Evolutionary conservation across 2,888 invertebrate species (phyloP).

Genomic region (Alviniconcha strummeri): DNA sequence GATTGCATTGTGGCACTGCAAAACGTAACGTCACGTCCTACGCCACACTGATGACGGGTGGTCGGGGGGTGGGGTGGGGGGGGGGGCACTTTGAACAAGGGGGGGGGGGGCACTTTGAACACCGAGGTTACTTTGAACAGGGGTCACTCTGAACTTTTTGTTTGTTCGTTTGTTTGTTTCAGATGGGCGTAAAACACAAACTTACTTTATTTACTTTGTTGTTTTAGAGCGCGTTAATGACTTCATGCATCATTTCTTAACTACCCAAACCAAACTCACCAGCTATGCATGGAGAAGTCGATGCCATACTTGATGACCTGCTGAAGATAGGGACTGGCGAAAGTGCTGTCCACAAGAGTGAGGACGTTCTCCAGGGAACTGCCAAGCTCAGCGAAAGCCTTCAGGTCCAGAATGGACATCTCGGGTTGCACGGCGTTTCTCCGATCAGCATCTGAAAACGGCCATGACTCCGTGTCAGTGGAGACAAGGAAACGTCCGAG

Average conservation of each 20-base stretch:
- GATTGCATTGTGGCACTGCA: too few relatives aligned
- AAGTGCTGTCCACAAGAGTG: conserved; percentile 72
- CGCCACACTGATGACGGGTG: too few relatives aligned
- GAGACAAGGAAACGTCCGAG: too few relatives aligned
- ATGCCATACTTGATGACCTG: conserved; percentile 69
- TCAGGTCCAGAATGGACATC: conserved; percentile 69
- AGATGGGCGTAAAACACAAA: neutral
- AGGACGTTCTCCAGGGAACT: conserved; percentile 47
- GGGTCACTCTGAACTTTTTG: neutral
- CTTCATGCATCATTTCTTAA: neutral
- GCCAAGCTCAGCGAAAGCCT: conserved; percentile 64
- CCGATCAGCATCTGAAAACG: conserved; percentile 65
- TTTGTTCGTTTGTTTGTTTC: neutral
- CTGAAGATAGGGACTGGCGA: conserved; percentile 69
- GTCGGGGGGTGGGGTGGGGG: too few relatives aligned
- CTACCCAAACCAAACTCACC: conserved; percentile 50
- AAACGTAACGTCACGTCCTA: too few relatives aligned
- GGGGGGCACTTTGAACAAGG: too few relatives aligned
- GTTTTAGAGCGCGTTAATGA: neutral
- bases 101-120: too few relatives aligned
- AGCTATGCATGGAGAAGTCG: conserved; percentile 71
- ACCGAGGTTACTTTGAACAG: too few relatives aligned
- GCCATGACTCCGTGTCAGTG: too few relatives aligned
- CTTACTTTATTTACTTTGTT: neutral
- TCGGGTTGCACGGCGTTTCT: conserved; percentile 72